Percentiles rank a stretch among this genome's conserved stretches.
Conservation (phyloP, 2,797 vertebrate genomes). For the Manis pentadactyla region DNA sequence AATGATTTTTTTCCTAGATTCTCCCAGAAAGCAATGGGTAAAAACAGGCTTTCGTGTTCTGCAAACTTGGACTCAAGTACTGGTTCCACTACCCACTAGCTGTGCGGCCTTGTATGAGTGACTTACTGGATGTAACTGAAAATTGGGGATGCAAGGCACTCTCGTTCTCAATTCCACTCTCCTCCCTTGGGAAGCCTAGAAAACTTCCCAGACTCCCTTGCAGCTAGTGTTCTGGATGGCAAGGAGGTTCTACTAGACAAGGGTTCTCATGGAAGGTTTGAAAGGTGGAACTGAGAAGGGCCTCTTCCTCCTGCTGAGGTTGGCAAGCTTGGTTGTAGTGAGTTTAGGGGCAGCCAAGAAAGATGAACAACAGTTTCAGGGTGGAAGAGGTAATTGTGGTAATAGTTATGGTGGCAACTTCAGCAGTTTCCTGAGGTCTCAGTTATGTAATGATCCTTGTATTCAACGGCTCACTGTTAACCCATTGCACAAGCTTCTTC, state of each 20-base stretch:
- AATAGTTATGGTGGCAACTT: neutral
- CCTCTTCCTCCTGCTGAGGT: neutral
- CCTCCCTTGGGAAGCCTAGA: neutral
- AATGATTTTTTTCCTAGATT: conserved; percentile 25
- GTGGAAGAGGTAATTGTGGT: neutral
- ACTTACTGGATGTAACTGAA: neutral
- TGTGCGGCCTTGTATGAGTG: neutral
- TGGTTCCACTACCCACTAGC: neutral
- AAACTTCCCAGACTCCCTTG: conserved; percentile 37
- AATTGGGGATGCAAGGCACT: neutral
- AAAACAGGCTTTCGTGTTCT: neutral
- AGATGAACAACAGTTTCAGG: neutral
- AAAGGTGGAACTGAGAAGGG: neutral
- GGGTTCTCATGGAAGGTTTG: neutral
- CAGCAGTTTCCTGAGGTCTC: neutral
- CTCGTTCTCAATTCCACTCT: neutral
- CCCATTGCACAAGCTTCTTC: neutral
- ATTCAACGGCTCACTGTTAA: neutral
- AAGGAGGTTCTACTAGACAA: neutral
- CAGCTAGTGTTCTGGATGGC: neutral
- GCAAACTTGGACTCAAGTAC: neutral
- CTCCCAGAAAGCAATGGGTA: neutral
- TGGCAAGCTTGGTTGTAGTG: neutral
- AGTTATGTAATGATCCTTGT: neutral
- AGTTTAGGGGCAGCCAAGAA: neutral